Evolutionary conservation across 2,888 invertebrate genomes (phyloP).

Genomic region (Tiphia femorata): DNA sequence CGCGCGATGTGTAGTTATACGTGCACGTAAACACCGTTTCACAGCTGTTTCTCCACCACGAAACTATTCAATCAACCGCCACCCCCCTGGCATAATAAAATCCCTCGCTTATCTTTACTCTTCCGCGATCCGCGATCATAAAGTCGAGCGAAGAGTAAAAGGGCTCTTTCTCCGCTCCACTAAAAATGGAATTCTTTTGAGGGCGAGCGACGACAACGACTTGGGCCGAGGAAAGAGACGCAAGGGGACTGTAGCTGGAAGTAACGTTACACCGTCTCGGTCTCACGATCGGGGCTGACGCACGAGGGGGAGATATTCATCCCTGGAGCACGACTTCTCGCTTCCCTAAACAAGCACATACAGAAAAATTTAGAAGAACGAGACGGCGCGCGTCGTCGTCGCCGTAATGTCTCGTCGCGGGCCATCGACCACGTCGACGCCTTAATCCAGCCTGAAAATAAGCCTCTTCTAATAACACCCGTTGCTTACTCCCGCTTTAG

Average conservation of each 20-base stretch:
- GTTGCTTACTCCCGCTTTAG: neutral
- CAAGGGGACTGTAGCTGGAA: no score
- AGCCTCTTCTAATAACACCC: slow-evolving; percentile 18
- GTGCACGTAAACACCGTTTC: no score
- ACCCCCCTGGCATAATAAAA: neutral
- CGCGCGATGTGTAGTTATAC: no score
- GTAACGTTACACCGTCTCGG: slow-evolving; percentile 16
- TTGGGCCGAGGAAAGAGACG: no score
- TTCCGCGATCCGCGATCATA: neutral
- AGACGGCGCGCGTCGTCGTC: neutral
- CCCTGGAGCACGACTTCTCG: slow-evolving; percentile 4
- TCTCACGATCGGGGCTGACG: neutral
- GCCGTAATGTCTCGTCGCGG: neutral
- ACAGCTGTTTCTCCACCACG: neutral
- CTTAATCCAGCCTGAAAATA: slow-evolving; percentile 30
- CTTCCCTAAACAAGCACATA: neutral
- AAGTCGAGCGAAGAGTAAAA: neutral
- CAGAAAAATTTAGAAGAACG: neutral
- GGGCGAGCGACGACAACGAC: no score
- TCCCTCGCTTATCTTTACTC: neutral
- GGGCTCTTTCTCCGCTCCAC: neutral
- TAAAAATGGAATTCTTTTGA: no score
- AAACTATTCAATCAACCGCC: no score
- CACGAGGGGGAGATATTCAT: slow-evolving; percentile 8
- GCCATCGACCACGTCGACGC: no score